phyloP scores from a whole-genome alignment of 2,113 vertebrate species.

The Cacatua alba region DNA sequence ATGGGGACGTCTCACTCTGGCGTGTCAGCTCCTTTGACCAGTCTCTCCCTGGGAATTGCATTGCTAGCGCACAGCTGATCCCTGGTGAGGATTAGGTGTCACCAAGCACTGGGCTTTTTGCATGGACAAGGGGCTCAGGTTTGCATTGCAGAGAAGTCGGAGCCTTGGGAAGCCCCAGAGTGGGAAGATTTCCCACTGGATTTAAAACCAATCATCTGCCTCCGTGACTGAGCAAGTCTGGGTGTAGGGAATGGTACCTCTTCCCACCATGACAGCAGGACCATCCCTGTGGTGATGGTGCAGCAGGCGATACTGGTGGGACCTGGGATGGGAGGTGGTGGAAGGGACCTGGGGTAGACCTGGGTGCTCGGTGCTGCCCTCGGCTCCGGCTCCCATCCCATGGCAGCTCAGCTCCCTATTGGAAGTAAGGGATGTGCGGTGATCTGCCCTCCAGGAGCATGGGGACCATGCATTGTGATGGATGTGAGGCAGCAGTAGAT shows the following conservation, averaged over 20 bases:
- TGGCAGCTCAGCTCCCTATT: neutral
- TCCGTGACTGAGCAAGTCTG: fast-evolving
- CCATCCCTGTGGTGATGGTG: neutral
- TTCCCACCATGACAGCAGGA: neutral
- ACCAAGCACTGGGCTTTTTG: neutral
- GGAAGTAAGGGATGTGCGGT: fast-evolving
- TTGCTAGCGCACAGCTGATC: fast-evolving
- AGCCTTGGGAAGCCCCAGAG: neutral
- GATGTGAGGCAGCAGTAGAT: neutral
- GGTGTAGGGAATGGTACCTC: fast-evolving
- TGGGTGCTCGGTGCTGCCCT: neutral
- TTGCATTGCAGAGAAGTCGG: fast-evolving
- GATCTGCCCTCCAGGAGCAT: fast-evolving
- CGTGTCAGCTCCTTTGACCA: neutral
- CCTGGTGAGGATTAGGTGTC: neutral
- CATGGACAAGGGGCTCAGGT: fast-evolving
- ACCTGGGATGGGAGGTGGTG: neutral
- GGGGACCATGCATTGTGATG: fast-evolving
- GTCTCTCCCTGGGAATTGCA: neutral
- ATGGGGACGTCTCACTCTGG: neutral
- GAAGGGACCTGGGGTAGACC: neutral
- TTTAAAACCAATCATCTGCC: fast-evolving
- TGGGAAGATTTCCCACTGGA: fast-evolving
- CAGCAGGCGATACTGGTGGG: neutral
- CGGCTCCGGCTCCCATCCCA: fast-evolving